Evolutionary conservation across 2,888 invertebrate genomes (phyloP).

Genomic region (Eupithecia subfuscata): DNA sequence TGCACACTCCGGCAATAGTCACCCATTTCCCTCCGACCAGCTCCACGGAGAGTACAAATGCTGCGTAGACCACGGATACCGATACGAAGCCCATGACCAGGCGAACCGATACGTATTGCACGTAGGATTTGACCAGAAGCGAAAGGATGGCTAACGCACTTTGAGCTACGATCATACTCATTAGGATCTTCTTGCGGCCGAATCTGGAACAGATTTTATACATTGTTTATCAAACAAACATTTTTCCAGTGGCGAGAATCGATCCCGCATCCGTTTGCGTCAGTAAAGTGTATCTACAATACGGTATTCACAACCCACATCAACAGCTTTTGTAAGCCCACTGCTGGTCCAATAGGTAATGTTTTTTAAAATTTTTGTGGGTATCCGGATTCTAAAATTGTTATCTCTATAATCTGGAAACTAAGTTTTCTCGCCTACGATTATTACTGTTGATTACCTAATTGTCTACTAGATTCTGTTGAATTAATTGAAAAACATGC

Average conservation of each 20-base stretch:
- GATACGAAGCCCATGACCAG: slow-evolving; percentile 89
- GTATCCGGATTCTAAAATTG: not conserved
- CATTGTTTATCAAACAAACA: no score
- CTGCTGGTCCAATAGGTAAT: not conserved
- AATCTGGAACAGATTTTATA: slow-evolving; percentile 72
- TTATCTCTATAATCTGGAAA: slow-evolving; percentile 12
- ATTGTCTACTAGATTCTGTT: slow-evolving; percentile 28
- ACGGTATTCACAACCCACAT: not conserved
- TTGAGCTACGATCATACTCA: slow-evolving; percentile 88
- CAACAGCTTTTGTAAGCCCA: not conserved
- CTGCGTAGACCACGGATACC: slow-evolving; percentile 92
- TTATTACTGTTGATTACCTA: not conserved
- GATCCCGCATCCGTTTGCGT: not conserved
- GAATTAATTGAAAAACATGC: slow-evolving; percentile 30
- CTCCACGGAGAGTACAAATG: slow-evolving; percentile 91
- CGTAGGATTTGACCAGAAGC: slow-evolving; percentile 88
- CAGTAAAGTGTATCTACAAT: not conserved
- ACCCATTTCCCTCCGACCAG: slow-evolving; percentile 91
- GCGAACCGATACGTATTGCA: slow-evolving; percentile 88
- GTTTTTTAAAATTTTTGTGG: not conserved
- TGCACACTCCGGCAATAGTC: slow-evolving; percentile 91
- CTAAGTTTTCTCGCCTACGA: slow-evolving; percentile 10
- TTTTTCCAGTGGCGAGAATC: not conserved
- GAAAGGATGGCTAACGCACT: slow-evolving; percentile 87
- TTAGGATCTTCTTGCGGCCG: slow-evolving; percentile 90